Evolutionary conservation across 1,140 invertebrate species (phyloP), one percentile per base, ranked within the genome.

Genomic region (Platyscapa corneri): DNA sequence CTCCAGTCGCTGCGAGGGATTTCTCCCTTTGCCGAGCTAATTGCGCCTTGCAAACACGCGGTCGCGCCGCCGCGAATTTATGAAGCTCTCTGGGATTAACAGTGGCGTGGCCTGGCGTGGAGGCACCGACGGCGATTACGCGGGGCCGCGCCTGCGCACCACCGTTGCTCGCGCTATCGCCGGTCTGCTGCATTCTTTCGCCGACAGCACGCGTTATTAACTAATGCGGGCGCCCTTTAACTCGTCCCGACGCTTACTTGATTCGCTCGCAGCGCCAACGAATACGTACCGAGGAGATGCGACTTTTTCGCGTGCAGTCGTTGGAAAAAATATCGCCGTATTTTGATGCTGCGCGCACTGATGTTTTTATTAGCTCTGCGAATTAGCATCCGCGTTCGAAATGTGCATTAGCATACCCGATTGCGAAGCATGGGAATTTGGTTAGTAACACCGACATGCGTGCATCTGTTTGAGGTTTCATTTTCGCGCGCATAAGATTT

Each of bases 41-140:
- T 91, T 91, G 89, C 88, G 87, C 87, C 87, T 87, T 86, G 89
- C 88, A 89, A 89, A 89, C 74, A 79, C 76, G 70, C 80, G 86
- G 60, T 32, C 74, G 46, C 76, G 70, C 80, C 84, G 60, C 46
- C 74, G 46, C 78, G 75, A 89, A 89, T 89, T 90, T 89, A 89
- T 88, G 88, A 87, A 82, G 83, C 88, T 88, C 80, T 76, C 86
- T 42, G 75, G 64, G 85, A 84, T 82, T 49, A 67, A 64, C 42
- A 49, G 30, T 42, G 64, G 64, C 65, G n/a, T n/a, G n/a, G n/a
- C n/a, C n/a, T n/a, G 16, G 53, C 56, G 77, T 56, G 3, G 53
- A 56, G 12, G 10, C n/a, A n/a, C 79, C 83, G 42, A 65, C 34
- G 84, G 88, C 89, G 89, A 90, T 90, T 90, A 88, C 87, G 89